Conservation (phyloP, 2,113 vertebrate species). For the Pycnonotus jocosus region DNA sequence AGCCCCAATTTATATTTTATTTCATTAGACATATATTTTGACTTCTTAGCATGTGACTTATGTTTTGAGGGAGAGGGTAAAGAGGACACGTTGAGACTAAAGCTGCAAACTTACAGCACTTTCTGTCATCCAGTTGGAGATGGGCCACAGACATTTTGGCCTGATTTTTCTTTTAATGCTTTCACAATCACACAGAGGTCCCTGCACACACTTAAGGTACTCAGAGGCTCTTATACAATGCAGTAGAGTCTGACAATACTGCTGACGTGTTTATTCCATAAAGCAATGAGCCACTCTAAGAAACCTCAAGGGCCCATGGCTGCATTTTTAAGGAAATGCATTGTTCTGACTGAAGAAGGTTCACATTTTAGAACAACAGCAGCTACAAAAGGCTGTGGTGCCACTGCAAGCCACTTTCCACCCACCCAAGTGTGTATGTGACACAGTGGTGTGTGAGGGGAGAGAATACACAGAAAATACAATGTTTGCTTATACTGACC, state of each 20-base stretch:
- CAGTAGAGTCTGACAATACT: background rate
- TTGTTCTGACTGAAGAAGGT: background rate
- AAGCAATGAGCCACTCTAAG: background rate
- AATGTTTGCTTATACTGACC: background rate
- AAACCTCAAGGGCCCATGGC: background rate
- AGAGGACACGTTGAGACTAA: background rate
- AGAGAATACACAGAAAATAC: background rate
- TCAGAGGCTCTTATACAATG: background rate
- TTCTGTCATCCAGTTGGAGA: background rate
- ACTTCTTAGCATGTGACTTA: background rate
- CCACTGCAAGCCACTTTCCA: background rate
- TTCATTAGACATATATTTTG: background rate
- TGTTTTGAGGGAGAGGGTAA: background rate
- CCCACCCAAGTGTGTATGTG: accelerated
- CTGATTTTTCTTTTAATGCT: background rate
- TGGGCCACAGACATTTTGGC: background rate
- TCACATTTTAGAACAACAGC: background rate
- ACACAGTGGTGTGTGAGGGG: accelerated
- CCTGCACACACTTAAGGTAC: background rate
- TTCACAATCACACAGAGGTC: background rate
- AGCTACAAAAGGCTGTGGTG: background rate
- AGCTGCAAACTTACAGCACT: background rate
- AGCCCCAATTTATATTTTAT: background rate
- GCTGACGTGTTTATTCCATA: background rate
- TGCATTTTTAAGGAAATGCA: background rate